Conservation (phyloP, 2,113 vertebrate genomes). For the Apodemus sylvaticus region DNA sequence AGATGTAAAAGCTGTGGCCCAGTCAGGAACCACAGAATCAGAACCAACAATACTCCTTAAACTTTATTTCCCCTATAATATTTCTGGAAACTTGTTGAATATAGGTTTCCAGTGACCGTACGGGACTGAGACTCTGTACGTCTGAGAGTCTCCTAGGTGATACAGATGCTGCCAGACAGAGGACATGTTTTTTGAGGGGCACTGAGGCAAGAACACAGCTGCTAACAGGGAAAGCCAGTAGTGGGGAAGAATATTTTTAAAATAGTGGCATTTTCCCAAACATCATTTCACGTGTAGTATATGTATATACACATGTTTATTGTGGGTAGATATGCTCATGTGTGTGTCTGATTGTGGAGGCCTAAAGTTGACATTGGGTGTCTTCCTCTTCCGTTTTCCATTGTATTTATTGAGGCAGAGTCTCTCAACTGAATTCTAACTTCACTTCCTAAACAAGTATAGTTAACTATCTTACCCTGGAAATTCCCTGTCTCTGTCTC, state of each 20-base stretch:
- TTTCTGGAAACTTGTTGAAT: background rate
- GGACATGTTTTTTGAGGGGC: background rate
- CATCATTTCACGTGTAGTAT: background rate
- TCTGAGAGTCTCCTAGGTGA: background rate
- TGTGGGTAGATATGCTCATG: background rate
- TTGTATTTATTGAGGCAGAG: background rate
- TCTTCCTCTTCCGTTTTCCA: background rate
- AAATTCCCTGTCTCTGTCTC: background rate
- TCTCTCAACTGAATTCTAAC: background rate
- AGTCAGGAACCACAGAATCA: background rate
- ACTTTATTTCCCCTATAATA: background rate
- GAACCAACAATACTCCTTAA: background rate
- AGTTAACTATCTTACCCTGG: background rate
- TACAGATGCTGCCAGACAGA: background rate
- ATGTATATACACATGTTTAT: background rate
- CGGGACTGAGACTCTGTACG: background rate
- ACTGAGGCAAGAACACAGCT: background rate
- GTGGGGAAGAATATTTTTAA: background rate
- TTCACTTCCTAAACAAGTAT: background rate
- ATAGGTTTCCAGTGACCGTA: background rate
- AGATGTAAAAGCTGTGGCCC: background rate
- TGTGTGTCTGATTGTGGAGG: background rate
- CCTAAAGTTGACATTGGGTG: background rate
- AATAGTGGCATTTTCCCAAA: background rate
- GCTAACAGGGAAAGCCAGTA: background rate